These are phyloP conservation scores for Numida meleagris DNA, from an alignment of 2,113 vertebrate genomes.

Conservation along the genomic window DNA sequence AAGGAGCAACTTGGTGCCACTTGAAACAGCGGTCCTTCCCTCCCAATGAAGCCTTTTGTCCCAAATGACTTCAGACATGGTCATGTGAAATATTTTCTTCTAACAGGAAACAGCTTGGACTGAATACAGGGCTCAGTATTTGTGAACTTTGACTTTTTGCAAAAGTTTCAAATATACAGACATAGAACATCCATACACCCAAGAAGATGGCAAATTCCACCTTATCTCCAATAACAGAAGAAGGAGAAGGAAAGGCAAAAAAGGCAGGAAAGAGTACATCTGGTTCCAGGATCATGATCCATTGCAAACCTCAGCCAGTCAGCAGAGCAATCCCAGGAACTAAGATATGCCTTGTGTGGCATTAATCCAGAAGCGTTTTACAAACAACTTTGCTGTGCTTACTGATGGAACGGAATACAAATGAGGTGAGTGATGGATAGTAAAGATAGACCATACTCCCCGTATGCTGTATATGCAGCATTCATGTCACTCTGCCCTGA, in stretches of 20 bases:
- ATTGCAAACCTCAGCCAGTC: neutral
- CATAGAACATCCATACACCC: neutral
- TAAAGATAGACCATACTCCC: neutral
- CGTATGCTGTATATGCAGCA: fast-evolving
- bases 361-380: neutral
- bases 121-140: neutral
- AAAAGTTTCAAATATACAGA: neutral
- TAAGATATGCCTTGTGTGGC: neutral
- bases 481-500: fast-evolving
- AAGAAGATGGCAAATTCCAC: neutral
- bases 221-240: neutral
- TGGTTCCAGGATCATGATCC: neutral
- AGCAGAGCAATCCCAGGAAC: neutral
- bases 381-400: neutral
- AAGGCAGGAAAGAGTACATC: neutral
- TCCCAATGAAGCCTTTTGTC: neutral
- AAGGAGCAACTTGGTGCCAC: neutral
- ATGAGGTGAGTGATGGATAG: neutral
- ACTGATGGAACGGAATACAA: neutral
- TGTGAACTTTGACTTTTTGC: neutral
- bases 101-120: neutral
- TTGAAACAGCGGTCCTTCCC: neutral
- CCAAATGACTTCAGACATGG: neutral
- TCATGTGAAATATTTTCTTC: neutral
- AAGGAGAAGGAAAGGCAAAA: neutral